Evolutionary conservation across 1,140 invertebrate genomes (phyloP), one percentile per base, ranked within the genome.

Genomic region (Camponotus floridanus): DNA sequence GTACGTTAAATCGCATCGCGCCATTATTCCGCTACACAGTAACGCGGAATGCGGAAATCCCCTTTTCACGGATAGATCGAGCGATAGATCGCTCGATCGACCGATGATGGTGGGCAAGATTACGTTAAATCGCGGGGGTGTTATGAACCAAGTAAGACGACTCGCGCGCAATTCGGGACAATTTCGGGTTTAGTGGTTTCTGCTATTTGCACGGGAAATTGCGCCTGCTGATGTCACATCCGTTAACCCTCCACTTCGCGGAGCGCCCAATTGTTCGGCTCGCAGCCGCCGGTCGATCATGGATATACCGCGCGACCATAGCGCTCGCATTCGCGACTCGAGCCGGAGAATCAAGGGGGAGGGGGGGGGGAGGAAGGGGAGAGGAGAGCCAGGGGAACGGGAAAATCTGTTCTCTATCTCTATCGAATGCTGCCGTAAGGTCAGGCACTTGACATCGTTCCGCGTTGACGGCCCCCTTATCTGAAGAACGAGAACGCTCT

Each of bases 221-320:
- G 93, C 93, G 92, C 92, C 91, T 93, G 93, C 93, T 94, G 93
- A 94, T 93, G 93, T 94, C 93, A 93, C 92, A 92, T 94, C 93
- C 93, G 92, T 91, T 93, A 91, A 88, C 90, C 92, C 92, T 64
- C 70, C 85, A 83, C 76, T 70, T 42, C 83, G 33, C 57, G 61
- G 64, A 88, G 45, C 83, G 59, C 80, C 45, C 90, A 84, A 91
- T 91, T 91, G 86, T 90, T 91, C 86, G 57, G 86, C 45, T 85
- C 68, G 76, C 59, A 70, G 76, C 55, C 57, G 36, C 74, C 26
- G 85, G 55, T 90, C 85, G 88, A 90, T 90, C 85, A 42, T 71
- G 67, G 71, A 89, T 89, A 86, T 68, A 88, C 65, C 74, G 70
- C 48, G 76, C 51, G 18, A n/a, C 48, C 21, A 36, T 42, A 59